These are phyloP conservation scores for Phymastichus coffea DNA, from an alignment of 1,140 invertebrate species.

Conservation along the genomic window DNA sequence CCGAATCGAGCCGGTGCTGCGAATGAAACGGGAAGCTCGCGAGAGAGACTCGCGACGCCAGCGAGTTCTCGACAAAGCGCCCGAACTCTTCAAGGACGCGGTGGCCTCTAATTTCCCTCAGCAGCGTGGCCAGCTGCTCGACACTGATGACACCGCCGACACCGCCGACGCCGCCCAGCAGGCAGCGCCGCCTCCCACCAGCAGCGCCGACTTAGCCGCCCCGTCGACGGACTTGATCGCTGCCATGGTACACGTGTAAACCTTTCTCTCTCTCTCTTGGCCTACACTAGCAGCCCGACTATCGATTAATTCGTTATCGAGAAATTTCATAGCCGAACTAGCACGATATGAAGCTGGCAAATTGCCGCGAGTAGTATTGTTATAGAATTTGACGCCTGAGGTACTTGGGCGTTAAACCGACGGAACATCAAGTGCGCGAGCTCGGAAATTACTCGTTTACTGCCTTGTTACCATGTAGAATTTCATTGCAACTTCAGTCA, in stretches of 20 bases:
- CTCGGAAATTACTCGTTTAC: too few species aligned
- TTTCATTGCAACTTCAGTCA: too few species aligned
- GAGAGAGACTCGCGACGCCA: constrained; percentile 45
- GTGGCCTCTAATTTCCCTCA: constrained; percentile 38
- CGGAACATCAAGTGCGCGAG: too few species aligned
- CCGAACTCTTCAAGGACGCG: constrained; percentile 41
- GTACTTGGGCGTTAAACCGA: too few species aligned
- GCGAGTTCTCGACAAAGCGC: constrained; percentile 34
- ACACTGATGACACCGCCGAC: neutral
- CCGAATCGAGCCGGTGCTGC: constrained; percentile 48
- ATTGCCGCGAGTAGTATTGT: too few species aligned
- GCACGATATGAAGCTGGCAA: too few species aligned
- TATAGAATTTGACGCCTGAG: too few species aligned
- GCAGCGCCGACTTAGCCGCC: neutral
- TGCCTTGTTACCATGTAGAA: too few species aligned
- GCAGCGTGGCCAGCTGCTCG: constrained; percentile 3
- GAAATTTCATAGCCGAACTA: too few species aligned
- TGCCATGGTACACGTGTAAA: too few species aligned
- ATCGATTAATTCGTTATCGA: too few species aligned
- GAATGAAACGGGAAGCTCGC: constrained; percentile 47
- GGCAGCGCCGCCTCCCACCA: neutral
- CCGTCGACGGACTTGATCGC: neutral
- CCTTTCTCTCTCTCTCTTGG: neutral
- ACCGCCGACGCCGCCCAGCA: constrained; percentile 2
- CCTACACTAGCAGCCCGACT: too few species aligned